A percentile compares a stretch with the other conserved stretches of the same genome.
phyloP scores from a whole-genome alignment of 1,140 invertebrate species.

The Drosophila subpulchrella region DNA sequence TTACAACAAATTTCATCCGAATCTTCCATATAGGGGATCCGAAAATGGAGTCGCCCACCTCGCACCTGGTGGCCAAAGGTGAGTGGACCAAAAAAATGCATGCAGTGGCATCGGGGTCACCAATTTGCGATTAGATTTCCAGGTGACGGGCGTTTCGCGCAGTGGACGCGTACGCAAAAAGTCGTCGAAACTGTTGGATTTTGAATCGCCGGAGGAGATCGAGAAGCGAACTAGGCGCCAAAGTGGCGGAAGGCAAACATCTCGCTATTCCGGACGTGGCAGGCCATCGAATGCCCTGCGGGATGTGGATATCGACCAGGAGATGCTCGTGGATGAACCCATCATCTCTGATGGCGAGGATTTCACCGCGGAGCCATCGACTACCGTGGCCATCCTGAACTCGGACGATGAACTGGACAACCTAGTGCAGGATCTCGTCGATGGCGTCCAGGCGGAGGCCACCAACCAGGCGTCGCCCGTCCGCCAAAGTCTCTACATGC shows the following conservation, averaged over 20 bases:
- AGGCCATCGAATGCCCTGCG: constrained; percentile 64
- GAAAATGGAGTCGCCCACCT: constrained; percentile 42
- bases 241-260: constrained; percentile 41
- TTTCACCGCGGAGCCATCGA: constrained; percentile 8
- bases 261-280: constrained; percentile 57
- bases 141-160: constrained; percentile 92
- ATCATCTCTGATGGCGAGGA: constrained; percentile 42
- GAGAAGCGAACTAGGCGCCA: constrained; percentile 84
- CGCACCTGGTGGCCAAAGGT: constrained; percentile 47
- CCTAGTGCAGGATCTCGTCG: constrained; percentile 75
- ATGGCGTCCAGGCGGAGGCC: constrained; percentile 73
- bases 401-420: constrained; percentile 77
- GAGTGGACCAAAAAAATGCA: background rate
- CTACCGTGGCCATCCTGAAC: constrained; percentile 41
- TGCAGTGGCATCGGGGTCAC: background rate
- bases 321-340: constrained; percentile 40
- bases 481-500: constrained; percentile 90
- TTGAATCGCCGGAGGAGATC: constrained; percentile 94
- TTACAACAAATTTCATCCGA: constrained; percentile 32
- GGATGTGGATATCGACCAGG: constrained; percentile 53
- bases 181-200: constrained; percentile 96
- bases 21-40: constrained; percentile 20
- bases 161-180: constrained; percentile 96
- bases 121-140: constrained; percentile 86
- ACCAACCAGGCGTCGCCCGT: constrained; percentile 83